Evolutionary conservation across 1,140 invertebrate species (phyloP).

Genomic region (Microplitis mediator): DNA sequence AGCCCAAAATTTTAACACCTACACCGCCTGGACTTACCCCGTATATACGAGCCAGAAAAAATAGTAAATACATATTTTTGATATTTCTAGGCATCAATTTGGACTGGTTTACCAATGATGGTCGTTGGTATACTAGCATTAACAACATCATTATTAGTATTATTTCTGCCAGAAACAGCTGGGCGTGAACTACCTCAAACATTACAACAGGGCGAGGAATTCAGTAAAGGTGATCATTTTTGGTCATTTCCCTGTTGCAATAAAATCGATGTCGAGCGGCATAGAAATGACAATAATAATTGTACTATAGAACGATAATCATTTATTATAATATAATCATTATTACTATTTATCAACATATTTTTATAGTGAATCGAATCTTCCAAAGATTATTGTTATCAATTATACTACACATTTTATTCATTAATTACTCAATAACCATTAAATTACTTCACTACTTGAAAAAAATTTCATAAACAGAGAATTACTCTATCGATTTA

Average conservation of each 20-base stretch:
- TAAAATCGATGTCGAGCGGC: conserved; percentile 22
- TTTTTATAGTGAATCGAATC: not conserved
- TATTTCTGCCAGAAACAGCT: conserved; percentile 75
- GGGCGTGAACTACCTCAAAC: conserved; percentile 74
- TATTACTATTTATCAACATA: not conserved
- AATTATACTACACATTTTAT: not conserved
- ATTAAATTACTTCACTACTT: no score
- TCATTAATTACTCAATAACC: not conserved
- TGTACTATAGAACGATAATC: conserved; percentile 1
- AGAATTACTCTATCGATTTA: not conserved
- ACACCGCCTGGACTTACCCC: not conserved
- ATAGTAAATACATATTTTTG: not conserved
- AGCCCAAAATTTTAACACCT: not conserved
- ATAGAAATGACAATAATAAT: conserved; percentile 21
- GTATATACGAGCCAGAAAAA: not conserved
- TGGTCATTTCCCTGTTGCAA: conserved; percentile 61
- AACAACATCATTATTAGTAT: conserved; percentile 63
- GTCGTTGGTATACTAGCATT: conserved; percentile 64
- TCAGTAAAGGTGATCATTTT: conserved; percentile 68
- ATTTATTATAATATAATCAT: not conserved
- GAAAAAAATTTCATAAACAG: not conserved
- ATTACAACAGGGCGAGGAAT: conserved; percentile 72
- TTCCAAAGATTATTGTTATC: not conserved
- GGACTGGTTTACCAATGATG: conserved; percentile 63
- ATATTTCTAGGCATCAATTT: conserved; percentile 63